Evolutionary conservation across 1,140 invertebrate species (phyloP).

Genomic region (Caerostris darwini): DNA sequence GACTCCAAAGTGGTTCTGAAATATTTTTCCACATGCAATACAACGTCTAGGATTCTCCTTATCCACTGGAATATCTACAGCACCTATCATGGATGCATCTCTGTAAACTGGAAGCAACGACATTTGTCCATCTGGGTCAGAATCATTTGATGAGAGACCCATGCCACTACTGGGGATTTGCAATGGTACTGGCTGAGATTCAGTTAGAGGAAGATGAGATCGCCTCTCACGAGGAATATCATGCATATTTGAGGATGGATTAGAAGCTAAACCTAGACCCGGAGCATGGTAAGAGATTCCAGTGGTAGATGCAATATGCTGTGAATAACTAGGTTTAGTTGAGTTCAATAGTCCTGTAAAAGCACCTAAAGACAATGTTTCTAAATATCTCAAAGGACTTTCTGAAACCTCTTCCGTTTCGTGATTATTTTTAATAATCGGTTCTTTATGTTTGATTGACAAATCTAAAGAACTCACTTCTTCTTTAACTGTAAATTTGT

Average conservation of each 20-base stretch:
- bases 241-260: constrained; percentile 43
- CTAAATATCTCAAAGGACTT: constrained; percentile 89
- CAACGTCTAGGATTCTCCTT: constrained; percentile 92
- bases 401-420: constrained; percentile 79
- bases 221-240: constrained; percentile 58
- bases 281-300: constrained; percentile 80
- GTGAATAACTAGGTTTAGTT: constrained; percentile 62
- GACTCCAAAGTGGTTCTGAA: constrained; percentile 96
- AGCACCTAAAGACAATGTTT: constrained; percentile 90
- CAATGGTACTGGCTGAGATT: constrained; percentile 55
- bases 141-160: constrained; percentile 52
- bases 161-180: constrained; percentile 59
- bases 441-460: constrained; percentile 66
- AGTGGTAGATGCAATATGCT: constrained; percentile 66
- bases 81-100: constrained; percentile 79
- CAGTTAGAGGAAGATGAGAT: constrained; percentile 56
- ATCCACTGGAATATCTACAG: constrained; percentile 88
- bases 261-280: constrained; percentile 78
- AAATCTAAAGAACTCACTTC: constrained; percentile 67
- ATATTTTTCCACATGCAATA: constrained; percentile 94
- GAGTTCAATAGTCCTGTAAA: constrained; percentile 81
- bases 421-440: constrained; percentile 70
- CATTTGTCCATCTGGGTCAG: constrained; percentile 74
- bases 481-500: background rate
- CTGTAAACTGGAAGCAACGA: constrained; percentile 78